Evolutionary conservation across 2,113 vertebrate genomes (phyloP).

Genomic region (Hydrolagus affinis): DNA sequence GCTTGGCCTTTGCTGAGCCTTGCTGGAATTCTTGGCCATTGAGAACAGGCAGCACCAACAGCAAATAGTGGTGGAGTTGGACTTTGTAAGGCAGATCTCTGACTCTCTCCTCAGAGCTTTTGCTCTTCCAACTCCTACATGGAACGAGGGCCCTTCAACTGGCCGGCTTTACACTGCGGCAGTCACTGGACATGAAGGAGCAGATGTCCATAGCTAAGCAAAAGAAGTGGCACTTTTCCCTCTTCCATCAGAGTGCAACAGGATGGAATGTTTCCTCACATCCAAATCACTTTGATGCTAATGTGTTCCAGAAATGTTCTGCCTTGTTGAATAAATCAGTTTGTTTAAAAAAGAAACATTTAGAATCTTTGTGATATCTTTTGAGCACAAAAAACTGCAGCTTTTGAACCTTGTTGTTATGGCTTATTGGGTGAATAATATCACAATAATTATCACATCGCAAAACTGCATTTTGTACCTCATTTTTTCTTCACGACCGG

Average conservation of each 20-base stretch:
- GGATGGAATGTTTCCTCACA: not conserved
- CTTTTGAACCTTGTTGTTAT: too few species aligned
- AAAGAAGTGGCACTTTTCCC: not conserved
- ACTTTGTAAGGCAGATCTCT: not conserved
- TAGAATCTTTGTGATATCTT: not conserved
- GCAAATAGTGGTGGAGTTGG: not conserved
- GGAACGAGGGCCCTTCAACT: not conserved
- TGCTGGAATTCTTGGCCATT: not conserved
- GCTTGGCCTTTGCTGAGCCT: not conserved
- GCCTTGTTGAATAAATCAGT: not conserved
- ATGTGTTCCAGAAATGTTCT: not conserved
- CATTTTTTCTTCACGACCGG: not conserved
- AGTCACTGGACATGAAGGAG: not conserved
- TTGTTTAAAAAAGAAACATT: not conserved
- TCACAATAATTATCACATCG: too few species aligned
- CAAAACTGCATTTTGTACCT: too few species aligned
- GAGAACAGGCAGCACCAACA: not conserved
- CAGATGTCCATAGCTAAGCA: not conserved
- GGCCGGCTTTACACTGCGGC: not conserved
- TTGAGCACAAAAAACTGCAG: too few species aligned
- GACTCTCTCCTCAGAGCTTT: not conserved
- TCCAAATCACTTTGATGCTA: not conserved
- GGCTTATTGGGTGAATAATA: too few species aligned
- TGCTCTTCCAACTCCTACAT: not conserved
- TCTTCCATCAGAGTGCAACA: too few species aligned